These are phyloP conservation scores for Thalpophila matura DNA, from an alignment of 2,888 invertebrate species.

Conservation along the genomic window DNA sequence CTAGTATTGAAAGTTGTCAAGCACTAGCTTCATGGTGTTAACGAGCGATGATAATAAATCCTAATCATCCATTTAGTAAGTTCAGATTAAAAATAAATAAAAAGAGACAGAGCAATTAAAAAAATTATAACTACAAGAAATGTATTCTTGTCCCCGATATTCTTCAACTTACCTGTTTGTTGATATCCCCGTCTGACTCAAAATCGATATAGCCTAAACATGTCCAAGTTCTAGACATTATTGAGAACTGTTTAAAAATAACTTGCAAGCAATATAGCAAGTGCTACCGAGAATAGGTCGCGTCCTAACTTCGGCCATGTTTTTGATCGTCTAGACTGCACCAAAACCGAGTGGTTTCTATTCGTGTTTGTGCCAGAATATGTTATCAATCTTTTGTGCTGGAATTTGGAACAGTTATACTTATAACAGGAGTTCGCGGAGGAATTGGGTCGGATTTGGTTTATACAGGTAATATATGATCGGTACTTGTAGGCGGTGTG, in stretches of 20 bases:
- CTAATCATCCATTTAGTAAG: no score
- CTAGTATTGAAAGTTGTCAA: no score
- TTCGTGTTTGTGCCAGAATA: conserved; percentile 51
- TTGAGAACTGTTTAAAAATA: conserved; percentile 31
- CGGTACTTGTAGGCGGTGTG: background rate
- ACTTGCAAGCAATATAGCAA: conserved; percentile 25
- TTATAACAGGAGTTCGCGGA: conserved; percentile 6
- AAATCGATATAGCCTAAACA: conserved; percentile 1
- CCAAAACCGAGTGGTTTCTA: conserved; percentile 43
- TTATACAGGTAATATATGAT: conserved; percentile 9
- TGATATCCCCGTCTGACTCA: background rate
- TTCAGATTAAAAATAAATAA: no score
- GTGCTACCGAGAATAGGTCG: conserved; percentile 25
- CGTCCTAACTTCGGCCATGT: conserved; percentile 16
- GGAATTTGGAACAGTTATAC: conserved; percentile 34
- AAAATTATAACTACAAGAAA: no score
- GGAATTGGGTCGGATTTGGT: conserved; percentile 36
- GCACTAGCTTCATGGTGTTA: no score
- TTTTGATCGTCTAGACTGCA: conserved; percentile 56
- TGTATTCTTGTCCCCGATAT: background rate
- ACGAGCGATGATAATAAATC: no score
- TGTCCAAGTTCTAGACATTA: background rate
- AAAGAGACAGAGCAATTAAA: no score
- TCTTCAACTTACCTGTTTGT: background rate
- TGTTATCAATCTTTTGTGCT: conserved; percentile 45